Conservation (phyloP, 2,888 invertebrate genomes). For the Napeogenes sylphis region DNA sequence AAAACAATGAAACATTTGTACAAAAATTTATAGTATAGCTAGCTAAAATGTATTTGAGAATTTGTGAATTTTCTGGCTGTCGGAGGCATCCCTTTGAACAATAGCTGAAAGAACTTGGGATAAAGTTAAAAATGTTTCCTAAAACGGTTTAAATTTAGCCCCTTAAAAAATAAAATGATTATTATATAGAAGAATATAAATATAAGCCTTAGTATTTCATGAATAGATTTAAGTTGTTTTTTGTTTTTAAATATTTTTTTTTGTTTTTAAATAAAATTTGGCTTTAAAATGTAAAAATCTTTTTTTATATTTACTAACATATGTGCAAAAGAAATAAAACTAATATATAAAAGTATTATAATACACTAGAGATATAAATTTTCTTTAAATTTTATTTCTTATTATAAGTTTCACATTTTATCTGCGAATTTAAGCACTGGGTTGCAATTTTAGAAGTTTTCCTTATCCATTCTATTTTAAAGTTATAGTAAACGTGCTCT, state of each 20-base stretch:
- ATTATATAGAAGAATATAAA: no score
- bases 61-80: neutral
- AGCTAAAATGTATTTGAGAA: conserved; percentile 29
- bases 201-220: no score
- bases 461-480: conserved; percentile 28
- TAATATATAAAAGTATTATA: no score
- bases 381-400: no score
- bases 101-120: neutral
- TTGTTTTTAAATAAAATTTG: no score
- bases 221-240: no score
- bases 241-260: no score
- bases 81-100: neutral
- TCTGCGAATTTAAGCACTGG: conserved; percentile 22
- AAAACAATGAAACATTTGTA: conserved; percentile 35
- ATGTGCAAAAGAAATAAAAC: no score
- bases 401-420: conserved; percentile 17
- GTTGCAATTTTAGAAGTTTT: conserved; percentile 31
- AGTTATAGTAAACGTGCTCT: conserved; percentile 18
- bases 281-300: no score
- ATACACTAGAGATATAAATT: no score
- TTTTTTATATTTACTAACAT: no score
- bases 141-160: neutral
- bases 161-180: neutral
- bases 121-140: neutral
- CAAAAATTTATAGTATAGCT: conserved; percentile 38